Conservation (phyloP, 2,113 vertebrate species). For the Colius striatus region DNA sequence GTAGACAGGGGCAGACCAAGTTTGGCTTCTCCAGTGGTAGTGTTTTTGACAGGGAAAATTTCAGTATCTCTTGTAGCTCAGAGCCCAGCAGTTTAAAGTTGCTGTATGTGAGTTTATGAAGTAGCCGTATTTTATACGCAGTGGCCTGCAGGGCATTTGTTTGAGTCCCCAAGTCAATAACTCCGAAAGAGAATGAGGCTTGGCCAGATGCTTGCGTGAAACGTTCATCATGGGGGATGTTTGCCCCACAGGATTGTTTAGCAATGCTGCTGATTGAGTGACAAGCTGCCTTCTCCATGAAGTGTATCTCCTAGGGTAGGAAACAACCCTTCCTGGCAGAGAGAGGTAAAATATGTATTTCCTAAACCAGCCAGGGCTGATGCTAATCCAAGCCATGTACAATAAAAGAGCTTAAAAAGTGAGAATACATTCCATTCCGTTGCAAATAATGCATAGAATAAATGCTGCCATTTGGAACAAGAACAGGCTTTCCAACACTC, state of each 20-base stretch:
- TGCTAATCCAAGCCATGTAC: background rate
- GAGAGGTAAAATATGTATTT: background rate
- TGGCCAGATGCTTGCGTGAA: background rate
- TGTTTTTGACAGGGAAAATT: background rate
- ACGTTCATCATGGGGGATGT: fast-evolving
- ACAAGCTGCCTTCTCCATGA: background rate
- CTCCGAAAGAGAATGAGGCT: background rate
- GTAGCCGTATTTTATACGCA: background rate
- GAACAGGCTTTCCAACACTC: background rate
- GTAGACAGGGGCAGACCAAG: background rate
- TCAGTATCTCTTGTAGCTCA: background rate
- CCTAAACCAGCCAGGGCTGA: background rate
- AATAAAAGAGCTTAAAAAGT: background rate
- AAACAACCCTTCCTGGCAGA: background rate
- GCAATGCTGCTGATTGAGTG: background rate
- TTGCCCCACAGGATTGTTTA: background rate
- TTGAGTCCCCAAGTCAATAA: background rate
- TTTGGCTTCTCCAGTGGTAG: background rate
- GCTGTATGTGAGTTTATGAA: background rate
- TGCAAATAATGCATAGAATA: background rate
- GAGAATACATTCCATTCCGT: conserved; percentile 55
- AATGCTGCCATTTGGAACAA: background rate
- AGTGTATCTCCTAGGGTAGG: background rate
- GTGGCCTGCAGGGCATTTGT: background rate
- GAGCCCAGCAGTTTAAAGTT: background rate